Evolutionary conservation across 2,113 vertebrate genomes (phyloP).

Genomic region (Ivindomyrus marchei): DNA sequence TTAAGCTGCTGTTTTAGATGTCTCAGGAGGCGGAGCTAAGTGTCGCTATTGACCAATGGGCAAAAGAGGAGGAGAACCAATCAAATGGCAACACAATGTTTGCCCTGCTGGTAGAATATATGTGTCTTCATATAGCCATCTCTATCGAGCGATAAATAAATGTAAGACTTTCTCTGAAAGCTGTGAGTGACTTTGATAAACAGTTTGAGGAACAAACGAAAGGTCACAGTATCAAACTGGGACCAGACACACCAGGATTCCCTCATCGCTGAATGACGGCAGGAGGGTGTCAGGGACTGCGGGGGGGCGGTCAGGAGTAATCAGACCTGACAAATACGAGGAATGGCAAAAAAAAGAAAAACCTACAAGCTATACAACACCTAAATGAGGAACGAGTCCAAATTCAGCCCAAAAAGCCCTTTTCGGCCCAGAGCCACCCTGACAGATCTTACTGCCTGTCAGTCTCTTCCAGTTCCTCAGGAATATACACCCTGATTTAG

Average conservation of each 20-base stretch:
- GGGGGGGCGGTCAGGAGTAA: constrained; percentile 38
- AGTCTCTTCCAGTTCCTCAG: neutral
- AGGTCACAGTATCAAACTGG: neutral
- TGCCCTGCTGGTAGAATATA: neutral
- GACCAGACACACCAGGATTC: neutral
- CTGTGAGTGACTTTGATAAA: neutral
- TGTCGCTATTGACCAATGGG: neutral
- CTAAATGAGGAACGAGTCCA: neutral
- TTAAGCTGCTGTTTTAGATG: neutral
- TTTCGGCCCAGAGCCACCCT: neutral
- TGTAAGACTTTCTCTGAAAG: neutral
- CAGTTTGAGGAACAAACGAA: neutral
- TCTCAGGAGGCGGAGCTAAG: neutral
- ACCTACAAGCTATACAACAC: neutral
- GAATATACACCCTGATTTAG: neutral
- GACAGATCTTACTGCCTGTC: neutral
- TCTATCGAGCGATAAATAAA: neutral
- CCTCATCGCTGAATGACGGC: neutral
- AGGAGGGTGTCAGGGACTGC: constrained; percentile 37
- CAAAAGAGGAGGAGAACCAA: neutral
- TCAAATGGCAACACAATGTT: neutral
- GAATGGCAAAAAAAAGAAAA: constrained; percentile 22
- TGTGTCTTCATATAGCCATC: neutral
- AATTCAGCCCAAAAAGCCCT: neutral
- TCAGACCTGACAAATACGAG: constrained; percentile 43